Evolutionary conservation across 2,888 invertebrate species (phyloP).

Genomic region (Watsonalla binaria): DNA sequence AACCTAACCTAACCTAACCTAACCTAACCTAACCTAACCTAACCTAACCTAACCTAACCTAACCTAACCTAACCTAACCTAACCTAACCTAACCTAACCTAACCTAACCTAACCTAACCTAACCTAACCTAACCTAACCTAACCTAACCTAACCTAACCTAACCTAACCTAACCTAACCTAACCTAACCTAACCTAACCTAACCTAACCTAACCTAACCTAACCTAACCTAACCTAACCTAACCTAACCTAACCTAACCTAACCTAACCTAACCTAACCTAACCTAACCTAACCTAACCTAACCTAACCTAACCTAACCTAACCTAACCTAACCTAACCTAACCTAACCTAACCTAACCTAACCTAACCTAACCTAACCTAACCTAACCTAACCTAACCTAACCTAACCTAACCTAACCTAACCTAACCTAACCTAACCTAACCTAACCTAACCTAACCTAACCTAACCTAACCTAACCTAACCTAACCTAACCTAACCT

Average conservation of each 20-base stretch:
- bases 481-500: conserved; percentile 17
- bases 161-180: conserved; percentile 14
- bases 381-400: conserved; percentile 9
- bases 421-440: conserved; percentile 14
- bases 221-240: conserved; percentile 14
- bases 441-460: conserved; percentile 14
- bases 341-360: conserved; percentile 16
- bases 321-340: conserved; percentile 12
- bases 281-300: conserved; percentile 12
- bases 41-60: conserved; percentile 15
- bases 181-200: conserved; percentile 12
- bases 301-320: conserved; percentile 15
- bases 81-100: conserved; percentile 15
- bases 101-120: conserved; percentile 13
- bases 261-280: conserved; percentile 13
- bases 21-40: conserved; percentile 16
- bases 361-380: conserved; percentile 12
- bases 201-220: conserved; percentile 10
- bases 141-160: conserved; percentile 15
- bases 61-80: conserved; percentile 15
- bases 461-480: conserved; percentile 13
- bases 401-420: conserved; percentile 8
- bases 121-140: conserved; percentile 16
- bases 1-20: conserved; percentile 15
- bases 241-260: conserved; percentile 14